These are phyloP conservation scores for Coboldia fuscipes DNA, from an alignment of 1,140 invertebrate genomes.

Conservation along the genomic window DNA sequence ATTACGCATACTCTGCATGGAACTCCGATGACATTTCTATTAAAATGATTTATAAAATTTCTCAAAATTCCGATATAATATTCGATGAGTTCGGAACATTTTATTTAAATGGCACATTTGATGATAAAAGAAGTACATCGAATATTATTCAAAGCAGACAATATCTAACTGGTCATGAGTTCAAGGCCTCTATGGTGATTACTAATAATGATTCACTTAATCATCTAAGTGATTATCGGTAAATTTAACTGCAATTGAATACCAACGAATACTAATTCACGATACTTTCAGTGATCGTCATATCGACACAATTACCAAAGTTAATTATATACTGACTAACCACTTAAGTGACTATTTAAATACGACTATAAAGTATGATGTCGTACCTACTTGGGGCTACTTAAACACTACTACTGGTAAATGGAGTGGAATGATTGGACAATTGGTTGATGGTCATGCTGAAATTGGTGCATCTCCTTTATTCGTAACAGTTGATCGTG, in stretches of 20 bases:
- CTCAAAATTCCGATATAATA: too few relatives aligned
- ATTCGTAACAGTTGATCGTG: slow-evolving; percentile 32
- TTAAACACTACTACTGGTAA: slow-evolving; percentile 16
- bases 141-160: slow-evolving; percentile 16
- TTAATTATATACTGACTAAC: slow-evolving; percentile 32
- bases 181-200: slow-evolving; percentile 27
- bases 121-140: slow-evolving; percentile 6
- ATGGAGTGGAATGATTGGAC: slow-evolving; percentile 41
- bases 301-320: slow-evolving; percentile 36
- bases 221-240: slow-evolving; percentile 33
- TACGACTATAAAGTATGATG: slow-evolving; percentile 26
- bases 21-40: too few relatives aligned
- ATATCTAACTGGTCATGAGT: slow-evolving; percentile 18
- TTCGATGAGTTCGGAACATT: too few relatives aligned
- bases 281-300: slow-evolving; percentile 24
- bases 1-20: too few relatives aligned
- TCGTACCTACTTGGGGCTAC: slow-evolving; percentile 33
- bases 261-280: neutral
- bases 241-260: slow-evolving; percentile 3
- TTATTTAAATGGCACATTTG: slow-evolving; percentile 9
- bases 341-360: slow-evolving; percentile 31
- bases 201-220: slow-evolving; percentile 32
- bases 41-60: too few relatives aligned
- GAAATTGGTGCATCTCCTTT: slow-evolving; percentile 38
- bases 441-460: slow-evolving; percentile 28